A percentile compares a stretch with the other conserved stretches of the same genome.
These are phyloP conservation scores for Onychomys torridus DNA, from an alignment of 2,797 vertebrate genomes.

Conservation along the genomic window DNA sequence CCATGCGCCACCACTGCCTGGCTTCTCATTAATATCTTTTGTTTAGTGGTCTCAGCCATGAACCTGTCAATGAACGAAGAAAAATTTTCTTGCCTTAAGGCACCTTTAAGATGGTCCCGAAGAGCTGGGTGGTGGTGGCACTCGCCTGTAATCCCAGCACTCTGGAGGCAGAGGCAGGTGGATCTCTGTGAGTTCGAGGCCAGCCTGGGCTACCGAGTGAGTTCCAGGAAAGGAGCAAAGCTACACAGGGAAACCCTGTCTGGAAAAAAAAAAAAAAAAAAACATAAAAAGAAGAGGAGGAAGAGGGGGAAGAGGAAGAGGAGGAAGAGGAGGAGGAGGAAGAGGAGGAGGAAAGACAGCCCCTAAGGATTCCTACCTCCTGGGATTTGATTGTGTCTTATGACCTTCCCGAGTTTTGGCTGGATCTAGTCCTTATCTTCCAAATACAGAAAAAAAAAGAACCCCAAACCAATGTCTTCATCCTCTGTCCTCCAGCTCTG, in stretches of 20 bases:
- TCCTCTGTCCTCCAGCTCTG: not conserved
- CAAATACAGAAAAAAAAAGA: not conserved
- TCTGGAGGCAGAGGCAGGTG: not conserved
- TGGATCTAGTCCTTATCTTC: not conserved
- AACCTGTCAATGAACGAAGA: not conserved
- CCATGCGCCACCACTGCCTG: no score
- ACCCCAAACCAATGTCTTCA: not conserved
- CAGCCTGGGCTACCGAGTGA: not conserved
- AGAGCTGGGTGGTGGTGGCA: not conserved
- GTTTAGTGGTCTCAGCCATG: not conserved
- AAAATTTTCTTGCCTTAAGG: not conserved
- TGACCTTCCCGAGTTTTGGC: not conserved
- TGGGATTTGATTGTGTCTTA: not conserved
- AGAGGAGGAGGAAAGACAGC: no score
- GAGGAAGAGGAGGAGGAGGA: not conserved
- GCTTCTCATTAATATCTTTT: not conserved
- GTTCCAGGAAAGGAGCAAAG: not conserved
- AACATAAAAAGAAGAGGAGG: not conserved
- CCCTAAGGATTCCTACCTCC: not conserved
- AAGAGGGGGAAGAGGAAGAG: not conserved
- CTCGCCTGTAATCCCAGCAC: not conserved
- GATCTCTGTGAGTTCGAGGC: not conserved
- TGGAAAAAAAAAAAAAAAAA: no score
- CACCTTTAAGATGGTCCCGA: not conserved
- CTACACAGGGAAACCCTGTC: not conserved